phyloP scores from a whole-genome alignment of 92 coral and sea anemone species.

The Meandrina meandrites region DNA sequence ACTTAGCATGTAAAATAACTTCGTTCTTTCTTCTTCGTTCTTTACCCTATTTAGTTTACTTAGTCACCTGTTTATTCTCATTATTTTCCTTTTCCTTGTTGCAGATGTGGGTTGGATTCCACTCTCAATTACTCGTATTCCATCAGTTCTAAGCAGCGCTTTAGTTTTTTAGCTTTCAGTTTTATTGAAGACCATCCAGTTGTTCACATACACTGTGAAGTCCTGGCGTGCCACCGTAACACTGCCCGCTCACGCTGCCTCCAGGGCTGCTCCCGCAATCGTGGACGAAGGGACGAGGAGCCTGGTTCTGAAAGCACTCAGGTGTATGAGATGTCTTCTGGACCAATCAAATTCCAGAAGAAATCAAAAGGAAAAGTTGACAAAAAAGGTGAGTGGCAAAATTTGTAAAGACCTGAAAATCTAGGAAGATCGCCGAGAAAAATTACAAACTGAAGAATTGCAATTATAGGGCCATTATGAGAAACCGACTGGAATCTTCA shows the following conservation, averaged over 20 bases:
- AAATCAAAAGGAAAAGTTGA: background rate
- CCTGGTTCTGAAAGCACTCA: slow-evolving; percentile 31
- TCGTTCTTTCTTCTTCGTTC: too few relatives aligned
- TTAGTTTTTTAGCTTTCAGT: slow-evolving; percentile 45
- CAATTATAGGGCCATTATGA: too few relatives aligned
- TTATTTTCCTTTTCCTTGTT: background rate
- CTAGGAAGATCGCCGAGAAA: too few relatives aligned
- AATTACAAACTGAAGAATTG: too few relatives aligned
- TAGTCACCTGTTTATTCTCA: background rate
- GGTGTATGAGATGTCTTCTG: slow-evolving; percentile 15
- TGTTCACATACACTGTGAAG: slow-evolving; percentile 44
- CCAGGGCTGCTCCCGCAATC: slow-evolving; percentile 50
- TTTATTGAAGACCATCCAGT: slow-evolving; percentile 41
- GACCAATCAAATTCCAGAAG: slow-evolving; percentile 27
- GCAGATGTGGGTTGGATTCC: slow-evolving; percentile 46
- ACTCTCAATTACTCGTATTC: slow-evolving; percentile 26
- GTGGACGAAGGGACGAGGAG: slow-evolving; percentile 33
- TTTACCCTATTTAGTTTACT: too few relatives aligned
- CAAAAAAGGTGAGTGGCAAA: background rate
- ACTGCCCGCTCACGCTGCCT: slow-evolving; percentile 48
- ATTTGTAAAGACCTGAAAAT: too few relatives aligned
- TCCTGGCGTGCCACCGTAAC: slow-evolving; percentile 49
- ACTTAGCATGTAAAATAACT: too few relatives aligned
- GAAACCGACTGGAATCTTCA: too few relatives aligned
- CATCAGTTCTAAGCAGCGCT: slow-evolving; percentile 27